Evolutionary conservation across 2,113 vertebrate species (phyloP).

Genomic region (Hippocampus mohnikei): DNA sequence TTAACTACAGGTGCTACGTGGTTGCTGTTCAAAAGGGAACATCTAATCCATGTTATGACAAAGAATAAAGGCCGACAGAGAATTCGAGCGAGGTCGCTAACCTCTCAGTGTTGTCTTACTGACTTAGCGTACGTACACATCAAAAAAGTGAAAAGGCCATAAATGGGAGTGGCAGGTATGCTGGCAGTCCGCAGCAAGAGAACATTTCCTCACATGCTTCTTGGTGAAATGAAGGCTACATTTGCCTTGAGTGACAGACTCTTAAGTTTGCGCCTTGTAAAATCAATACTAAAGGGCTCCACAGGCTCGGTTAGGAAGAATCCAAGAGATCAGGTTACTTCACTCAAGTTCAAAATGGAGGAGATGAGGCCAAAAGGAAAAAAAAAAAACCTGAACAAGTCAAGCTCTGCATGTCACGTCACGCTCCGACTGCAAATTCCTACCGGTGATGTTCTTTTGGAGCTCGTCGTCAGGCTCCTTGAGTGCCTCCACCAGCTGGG

Average conservation of each 20-base stretch:
- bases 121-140: background rate
- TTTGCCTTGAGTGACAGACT: no score
- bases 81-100: background rate
- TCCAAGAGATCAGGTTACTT: background rate
- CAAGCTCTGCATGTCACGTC: background rate
- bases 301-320: background rate
- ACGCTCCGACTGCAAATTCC: background rate
- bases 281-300: no score
- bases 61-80: background rate
- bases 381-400: background rate
- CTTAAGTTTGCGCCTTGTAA: no score
- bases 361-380: background rate
- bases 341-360: background rate
- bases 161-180: background rate
- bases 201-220: no score
- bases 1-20: background rate
- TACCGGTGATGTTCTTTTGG: constrained; percentile 83
- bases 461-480: constrained; percentile 83
- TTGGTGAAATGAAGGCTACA: no score
- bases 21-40: background rate
- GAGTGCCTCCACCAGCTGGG: constrained; percentile 79
- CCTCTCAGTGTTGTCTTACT: background rate
- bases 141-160: background rate
- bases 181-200: no score
- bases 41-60: background rate